Conservation (phyloP, 2,113 vertebrate genomes). For the Corythornis madagascariensis region DNA sequence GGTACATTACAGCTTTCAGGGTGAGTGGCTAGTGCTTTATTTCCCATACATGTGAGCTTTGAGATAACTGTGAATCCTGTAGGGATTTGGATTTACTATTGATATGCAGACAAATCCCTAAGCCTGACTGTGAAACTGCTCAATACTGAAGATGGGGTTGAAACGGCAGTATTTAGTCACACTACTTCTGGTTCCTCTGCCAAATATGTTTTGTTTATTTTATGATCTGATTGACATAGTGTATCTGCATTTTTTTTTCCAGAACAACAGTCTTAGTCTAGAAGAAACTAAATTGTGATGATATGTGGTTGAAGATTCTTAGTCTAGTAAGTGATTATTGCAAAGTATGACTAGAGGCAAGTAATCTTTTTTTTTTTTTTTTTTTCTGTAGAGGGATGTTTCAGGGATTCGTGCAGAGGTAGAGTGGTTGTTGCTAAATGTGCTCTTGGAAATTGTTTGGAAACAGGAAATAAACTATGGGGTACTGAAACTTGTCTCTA, state of each 20-base stretch:
- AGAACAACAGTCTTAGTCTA: background rate
- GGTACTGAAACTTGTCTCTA: background rate
- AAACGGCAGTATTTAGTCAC: conserved; percentile 29
- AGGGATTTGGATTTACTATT: conserved; percentile 57
- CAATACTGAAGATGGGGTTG: background rate
- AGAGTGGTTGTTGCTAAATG: background rate
- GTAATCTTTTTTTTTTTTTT: no score
- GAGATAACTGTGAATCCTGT: conserved; percentile 13
- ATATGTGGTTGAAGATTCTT: background rate
- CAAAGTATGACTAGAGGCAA: background rate
- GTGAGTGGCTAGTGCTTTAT: background rate
- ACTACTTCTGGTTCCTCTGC: background rate
- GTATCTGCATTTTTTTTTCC: background rate
- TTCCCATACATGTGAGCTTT: conserved; percentile 26
- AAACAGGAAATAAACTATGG: background rate
- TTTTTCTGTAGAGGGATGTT: background rate
- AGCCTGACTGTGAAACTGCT: conserved; percentile 36
- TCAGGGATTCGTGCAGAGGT: background rate
- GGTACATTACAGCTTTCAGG: background rate
- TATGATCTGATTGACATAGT: background rate
- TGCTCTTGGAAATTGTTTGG: background rate
- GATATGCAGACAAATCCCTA: conserved; percentile 45
- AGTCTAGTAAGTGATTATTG: background rate
- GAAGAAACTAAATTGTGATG: background rate
- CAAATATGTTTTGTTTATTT: background rate